These are phyloP conservation scores for Campylomormyrus tamandua DNA, from an alignment of 2,113 vertebrate genomes.

Conservation along the genomic window DNA sequence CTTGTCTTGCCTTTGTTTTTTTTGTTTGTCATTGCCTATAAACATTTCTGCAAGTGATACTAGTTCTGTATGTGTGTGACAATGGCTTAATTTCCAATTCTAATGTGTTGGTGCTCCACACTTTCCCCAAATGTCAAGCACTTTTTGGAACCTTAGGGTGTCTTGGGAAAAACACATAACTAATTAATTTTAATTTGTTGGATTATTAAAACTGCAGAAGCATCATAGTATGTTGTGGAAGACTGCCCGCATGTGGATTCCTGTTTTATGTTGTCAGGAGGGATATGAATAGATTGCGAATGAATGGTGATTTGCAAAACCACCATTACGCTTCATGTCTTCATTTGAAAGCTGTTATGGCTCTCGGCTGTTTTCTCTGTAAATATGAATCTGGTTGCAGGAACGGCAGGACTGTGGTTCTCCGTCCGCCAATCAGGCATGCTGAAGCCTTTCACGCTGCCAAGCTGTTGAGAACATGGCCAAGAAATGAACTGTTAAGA, in stretches of 20 bases:
- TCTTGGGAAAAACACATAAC: not conserved
- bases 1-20: not conserved
- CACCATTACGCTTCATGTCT: not conserved
- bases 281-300: not conserved
- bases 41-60: not conserved
- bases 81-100: not conserved
- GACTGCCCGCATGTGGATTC: not conserved
- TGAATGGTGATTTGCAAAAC: not conserved
- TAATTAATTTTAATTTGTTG: slow-evolving; percentile 15
- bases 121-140: not conserved
- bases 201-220: not conserved
- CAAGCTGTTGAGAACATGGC: not conserved
- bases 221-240: not conserved
- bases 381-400: not conserved
- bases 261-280: not conserved
- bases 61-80: not conserved
- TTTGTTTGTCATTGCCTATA: not conserved
- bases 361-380: not conserved
- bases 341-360: not conserved
- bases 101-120: not conserved
- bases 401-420: not conserved
- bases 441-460: not conserved
- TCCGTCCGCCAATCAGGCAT: not conserved
- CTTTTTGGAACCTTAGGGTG: not conserved
- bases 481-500: not conserved